These are phyloP conservation scores for Psettodes erumei DNA, from an alignment of 2,113 vertebrate genomes.

Conservation along the genomic window DNA sequence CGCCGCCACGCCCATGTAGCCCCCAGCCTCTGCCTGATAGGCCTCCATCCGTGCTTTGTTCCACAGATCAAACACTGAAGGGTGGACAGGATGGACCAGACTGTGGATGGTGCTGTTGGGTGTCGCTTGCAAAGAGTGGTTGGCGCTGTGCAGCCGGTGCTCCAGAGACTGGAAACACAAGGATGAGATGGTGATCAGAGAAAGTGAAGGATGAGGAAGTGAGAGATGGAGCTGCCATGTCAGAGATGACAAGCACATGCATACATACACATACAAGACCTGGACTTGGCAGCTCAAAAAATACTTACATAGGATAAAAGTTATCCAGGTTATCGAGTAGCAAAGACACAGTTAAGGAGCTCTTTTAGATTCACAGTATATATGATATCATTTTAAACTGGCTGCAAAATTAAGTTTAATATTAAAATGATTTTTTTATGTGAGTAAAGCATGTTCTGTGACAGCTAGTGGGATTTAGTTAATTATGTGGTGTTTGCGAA, in stretches of 20 bases:
- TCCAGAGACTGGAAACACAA: conserved; percentile 75
- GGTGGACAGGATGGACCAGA: conserved; percentile 83
- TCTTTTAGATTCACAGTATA: neutral
- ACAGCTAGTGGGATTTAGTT: neutral
- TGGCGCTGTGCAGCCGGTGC: conserved; percentile 82
- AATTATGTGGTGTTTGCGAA: too few species aligned
- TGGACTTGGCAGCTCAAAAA: neutral
- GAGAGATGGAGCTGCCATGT: neutral
- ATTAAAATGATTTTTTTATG: too few species aligned
- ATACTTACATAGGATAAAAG: too few species aligned
- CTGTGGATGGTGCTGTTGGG: conserved; percentile 88
- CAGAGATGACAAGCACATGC: conserved; percentile 5
- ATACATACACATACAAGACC: conserved; percentile 6
- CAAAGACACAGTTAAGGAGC: neutral
- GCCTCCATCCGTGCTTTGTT: conserved; percentile 84
- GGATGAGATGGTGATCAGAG: conserved; percentile 28
- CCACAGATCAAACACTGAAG: conserved; percentile 90
- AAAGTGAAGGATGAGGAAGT: neutral
- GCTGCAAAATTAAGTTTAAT: too few species aligned
- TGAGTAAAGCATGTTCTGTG: neutral
- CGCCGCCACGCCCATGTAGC: conserved; percentile 83
- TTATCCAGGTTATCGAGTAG: too few species aligned
- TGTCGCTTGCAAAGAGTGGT: conserved; percentile 84
- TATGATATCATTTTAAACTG: neutral
- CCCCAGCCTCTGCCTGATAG: conserved; percentile 84